Evolutionary conservation across 2,888 invertebrate species (phyloP).

Genomic region (Polyommatus iphigenia): DNA sequence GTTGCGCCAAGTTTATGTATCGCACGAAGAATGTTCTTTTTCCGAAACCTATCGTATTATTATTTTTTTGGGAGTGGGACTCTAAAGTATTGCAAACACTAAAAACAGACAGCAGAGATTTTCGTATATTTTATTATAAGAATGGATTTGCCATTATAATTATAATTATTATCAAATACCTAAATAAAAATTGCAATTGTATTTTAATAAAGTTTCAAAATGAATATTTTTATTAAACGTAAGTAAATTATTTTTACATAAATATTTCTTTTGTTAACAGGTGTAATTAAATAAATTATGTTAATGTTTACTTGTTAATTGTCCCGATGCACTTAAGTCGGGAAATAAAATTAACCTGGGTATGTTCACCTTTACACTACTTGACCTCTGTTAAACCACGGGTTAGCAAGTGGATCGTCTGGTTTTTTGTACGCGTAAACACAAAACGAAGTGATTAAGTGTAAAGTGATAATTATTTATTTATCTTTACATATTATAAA

Average conservation of each 20-base stretch:
- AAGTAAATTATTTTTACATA: neutral
- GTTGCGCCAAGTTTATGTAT: too few species aligned
- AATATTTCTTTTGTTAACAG: conserved; percentile 5
- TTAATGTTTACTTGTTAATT: conserved; percentile 2
- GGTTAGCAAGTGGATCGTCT: neutral
- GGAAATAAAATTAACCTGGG: neutral
- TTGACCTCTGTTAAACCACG: neutral
- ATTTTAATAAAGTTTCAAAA: neutral
- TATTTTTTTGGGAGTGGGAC: too few species aligned
- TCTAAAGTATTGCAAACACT: too few species aligned
- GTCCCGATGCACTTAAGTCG: neutral
- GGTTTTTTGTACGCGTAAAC: neutral
- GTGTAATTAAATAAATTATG: conserved; percentile 18
- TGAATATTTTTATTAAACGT: neutral
- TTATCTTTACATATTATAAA: too few species aligned
- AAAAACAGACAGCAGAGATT: too few species aligned
- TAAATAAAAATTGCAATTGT: too few species aligned
- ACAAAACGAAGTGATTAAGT: neutral
- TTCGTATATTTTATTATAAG: too few species aligned
- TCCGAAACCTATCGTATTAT: too few species aligned
- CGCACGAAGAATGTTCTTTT: too few species aligned
- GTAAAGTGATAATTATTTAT: neutral
- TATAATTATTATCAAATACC: too few species aligned
- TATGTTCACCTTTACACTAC: conserved; percentile 4
- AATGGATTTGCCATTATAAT: too few species aligned